Base-by-base conservation (phyloP, 2,113 vertebrate species). In the Nansenia antarctica region DNA sequence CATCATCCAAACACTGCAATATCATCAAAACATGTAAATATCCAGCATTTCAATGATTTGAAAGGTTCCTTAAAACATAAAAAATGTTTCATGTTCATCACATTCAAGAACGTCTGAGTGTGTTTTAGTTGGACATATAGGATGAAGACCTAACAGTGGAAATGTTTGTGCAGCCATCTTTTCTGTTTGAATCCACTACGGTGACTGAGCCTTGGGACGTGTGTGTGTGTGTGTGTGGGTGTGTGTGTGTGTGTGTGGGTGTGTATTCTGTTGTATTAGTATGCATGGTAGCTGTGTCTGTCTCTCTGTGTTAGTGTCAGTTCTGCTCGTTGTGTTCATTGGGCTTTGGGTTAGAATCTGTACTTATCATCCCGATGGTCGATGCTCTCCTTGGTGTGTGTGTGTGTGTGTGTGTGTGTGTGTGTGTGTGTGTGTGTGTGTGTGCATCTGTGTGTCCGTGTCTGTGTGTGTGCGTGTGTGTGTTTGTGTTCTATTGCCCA, bases 261-360 rank as follows among this genome's bases (percentile, higher is more conserved):
- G 57, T 54, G 47, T 58, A n/a, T n/a, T n/a, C n/a, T n/a, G n/a
- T n/a, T n/a, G n/a, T n/a, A 49, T 72, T 64, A 32, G 65, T 26
- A 37, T 35, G 58, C 59, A 45, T 54, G 26, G 37, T 24, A 52
- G 49, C 24, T 66, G 14, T 79, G 78, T 81, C 45, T 81, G 78
- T 82, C 80, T 73, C 30, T 67, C 42, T 63, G 12, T 49, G 74
- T 83, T 82, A 82, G 70, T 72, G 65, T 86, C 78, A 77, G 26
- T 81, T 84, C 68, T 66, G 67, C 69, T 77, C 47, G 53, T 73
- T 57, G 68, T 61, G 31, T 47, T 67, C 22, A 58, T 18, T 24
- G 29, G 34, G 15, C 1, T 64, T 37, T 64, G 63, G 22, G 18
- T 2, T 49, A 49, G 18, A 20, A 20, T 20, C 1, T n/a, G 45